Percentiles rank a stretch among this genome's conserved stretches.
These are phyloP conservation scores for Agapornis roseicollis DNA, from an alignment of 2,113 vertebrate genomes.

Conservation along the genomic window DNA sequence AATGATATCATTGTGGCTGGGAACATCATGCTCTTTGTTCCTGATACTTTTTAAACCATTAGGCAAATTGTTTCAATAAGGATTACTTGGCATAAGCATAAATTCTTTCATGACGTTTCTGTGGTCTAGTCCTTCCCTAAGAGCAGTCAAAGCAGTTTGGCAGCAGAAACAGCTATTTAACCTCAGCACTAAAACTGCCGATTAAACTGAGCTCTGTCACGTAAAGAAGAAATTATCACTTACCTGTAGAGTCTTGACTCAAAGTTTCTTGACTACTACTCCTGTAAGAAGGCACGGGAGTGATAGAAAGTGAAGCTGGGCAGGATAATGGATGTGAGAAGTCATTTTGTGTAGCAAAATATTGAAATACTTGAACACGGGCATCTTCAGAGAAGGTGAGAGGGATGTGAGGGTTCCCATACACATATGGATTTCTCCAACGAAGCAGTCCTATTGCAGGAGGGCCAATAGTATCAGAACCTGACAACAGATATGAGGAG, in stretches of 20 bases:
- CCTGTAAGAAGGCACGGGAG: constrained; percentile 84
- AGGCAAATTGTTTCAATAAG: not conserved
- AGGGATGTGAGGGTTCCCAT: constrained; percentile 57
- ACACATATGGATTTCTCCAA: constrained; percentile 80
- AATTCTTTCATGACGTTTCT: not conserved
- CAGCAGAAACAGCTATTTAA: not conserved
- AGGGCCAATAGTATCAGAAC: constrained; percentile 77
- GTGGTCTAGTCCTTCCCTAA: not conserved
- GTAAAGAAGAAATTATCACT: not conserved
- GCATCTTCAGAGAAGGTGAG: constrained; percentile 69
- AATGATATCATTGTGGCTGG: not conserved
- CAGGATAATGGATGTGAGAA: constrained; percentile 82
- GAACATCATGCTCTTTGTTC: not conserved
- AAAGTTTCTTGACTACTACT: constrained; percentile 89
- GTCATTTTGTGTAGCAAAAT: constrained; percentile 67
- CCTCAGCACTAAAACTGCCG: not conserved
- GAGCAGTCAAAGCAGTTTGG: not conserved
- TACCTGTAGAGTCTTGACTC: constrained; percentile 84
- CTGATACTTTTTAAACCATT: not conserved
- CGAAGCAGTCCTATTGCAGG: constrained; percentile 81
- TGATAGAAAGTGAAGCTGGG: constrained; percentile 87
- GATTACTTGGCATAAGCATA: not conserved
- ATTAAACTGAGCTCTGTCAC: not conserved
- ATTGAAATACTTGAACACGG: constrained; percentile 62
- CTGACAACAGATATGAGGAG: constrained; percentile 49